phyloP scores from a whole-genome alignment of 2,797 vertebrate species.

The Chaetodon trifasciatus region DNA sequence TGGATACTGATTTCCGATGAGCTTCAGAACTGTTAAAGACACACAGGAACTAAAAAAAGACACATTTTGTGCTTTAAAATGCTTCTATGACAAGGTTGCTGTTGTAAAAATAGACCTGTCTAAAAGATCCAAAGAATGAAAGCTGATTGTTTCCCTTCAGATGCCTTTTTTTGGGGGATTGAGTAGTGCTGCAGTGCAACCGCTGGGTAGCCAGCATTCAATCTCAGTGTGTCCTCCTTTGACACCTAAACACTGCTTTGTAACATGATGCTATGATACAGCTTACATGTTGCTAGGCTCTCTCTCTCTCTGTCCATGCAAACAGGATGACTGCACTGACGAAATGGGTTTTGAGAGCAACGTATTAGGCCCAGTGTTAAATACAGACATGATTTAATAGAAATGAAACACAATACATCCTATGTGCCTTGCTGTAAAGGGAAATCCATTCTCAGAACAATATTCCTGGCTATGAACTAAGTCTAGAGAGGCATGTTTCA shows the following conservation, averaged over 20 bases:
- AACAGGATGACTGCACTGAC: slow-evolving; percentile 74
- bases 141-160: slow-evolving; percentile 22
- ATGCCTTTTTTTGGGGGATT: slow-evolving; percentile 17
- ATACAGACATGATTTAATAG: slow-evolving; percentile 71
- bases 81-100: slow-evolving; percentile 2
- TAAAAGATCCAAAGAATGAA: slow-evolving; percentile 15
- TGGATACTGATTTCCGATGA: slow-evolving; percentile 54
- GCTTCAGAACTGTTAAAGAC: slow-evolving; percentile 12
- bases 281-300: slow-evolving; percentile 80
- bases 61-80: slow-evolving; percentile 25
- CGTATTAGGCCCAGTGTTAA: slow-evolving; percentile 70
- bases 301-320: slow-evolving; percentile 60
- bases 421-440: slow-evolving; percentile 42
- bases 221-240: slow-evolving; percentile 75
- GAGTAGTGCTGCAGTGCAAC: slow-evolving; percentile 46
- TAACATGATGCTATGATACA: slow-evolving; percentile 76
- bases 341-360: slow-evolving; percentile 62
- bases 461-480: slow-evolving; percentile 55
- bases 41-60: slow-evolving; percentile 12
- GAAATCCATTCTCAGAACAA: slow-evolving; percentile 64
- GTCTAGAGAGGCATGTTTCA: slow-evolving; percentile 45
- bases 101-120: slow-evolving; percentile 38
- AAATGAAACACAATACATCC: slow-evolving; percentile 72
- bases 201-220: slow-evolving; percentile 63
- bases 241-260: slow-evolving; percentile 74